phyloP scores from a whole-genome alignment of 2,113 vertebrate genomes.

The Chlorodrepanis virens region DNA sequence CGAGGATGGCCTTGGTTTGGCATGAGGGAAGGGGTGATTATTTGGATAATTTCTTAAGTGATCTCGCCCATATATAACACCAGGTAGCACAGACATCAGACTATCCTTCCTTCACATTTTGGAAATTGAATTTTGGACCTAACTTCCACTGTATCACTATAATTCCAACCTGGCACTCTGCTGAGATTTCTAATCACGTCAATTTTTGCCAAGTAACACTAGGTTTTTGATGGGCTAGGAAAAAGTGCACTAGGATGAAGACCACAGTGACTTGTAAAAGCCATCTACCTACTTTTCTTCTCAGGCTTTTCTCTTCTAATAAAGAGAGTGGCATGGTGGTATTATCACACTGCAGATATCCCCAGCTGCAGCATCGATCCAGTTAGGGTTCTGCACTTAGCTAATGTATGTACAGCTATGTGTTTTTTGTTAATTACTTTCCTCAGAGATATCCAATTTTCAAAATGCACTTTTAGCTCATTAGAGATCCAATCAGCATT shows the following conservation, averaged over 20 bases:
- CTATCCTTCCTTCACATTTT: background rate
- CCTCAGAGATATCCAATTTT: background rate
- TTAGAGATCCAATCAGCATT: slow-evolving; percentile 2
- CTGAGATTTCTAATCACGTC: background rate
- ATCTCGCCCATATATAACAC: background rate
- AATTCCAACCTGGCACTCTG: background rate
- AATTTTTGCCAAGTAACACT: background rate
- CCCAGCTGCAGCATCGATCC: background rate
- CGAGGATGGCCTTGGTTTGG: background rate
- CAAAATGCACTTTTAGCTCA: background rate
- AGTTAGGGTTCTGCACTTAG: background rate
- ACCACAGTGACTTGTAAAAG: background rate
- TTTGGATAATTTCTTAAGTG: background rate
- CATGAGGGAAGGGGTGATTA: background rate
- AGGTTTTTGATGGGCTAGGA: background rate
- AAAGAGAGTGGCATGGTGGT: background rate
- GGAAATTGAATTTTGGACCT: background rate
- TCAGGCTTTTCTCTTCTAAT: background rate
- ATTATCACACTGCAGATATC: background rate
- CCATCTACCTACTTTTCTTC: background rate
- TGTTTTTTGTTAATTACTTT: background rate
- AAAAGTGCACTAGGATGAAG: background rate
- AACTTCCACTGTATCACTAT: background rate
- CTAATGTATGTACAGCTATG: background rate
- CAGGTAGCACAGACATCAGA: background rate